Percentiles rank a stretch among this genome's conserved stretches.
Conservation (phyloP, 2,113 vertebrate genomes). For the Cacatua alba region DNA sequence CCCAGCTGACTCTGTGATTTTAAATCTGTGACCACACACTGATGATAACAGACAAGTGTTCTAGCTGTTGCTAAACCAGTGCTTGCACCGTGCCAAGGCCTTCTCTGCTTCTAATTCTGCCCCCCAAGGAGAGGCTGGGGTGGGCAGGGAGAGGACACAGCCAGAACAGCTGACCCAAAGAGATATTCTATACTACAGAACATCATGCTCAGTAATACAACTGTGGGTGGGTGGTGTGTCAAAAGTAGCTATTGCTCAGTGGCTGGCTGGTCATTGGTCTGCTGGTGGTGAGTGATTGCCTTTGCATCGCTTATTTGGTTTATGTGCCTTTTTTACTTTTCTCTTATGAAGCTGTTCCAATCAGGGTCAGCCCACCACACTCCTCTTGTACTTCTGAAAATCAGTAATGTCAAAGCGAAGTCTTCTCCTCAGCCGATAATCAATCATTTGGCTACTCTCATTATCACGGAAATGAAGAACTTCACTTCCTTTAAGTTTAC, state of each 20-base stretch:
- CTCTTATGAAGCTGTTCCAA: not conserved
- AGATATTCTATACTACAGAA: fast-evolving
- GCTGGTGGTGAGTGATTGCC: not conserved
- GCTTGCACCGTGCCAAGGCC: no score
- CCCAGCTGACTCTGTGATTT: not conserved
- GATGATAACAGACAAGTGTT: not conserved
- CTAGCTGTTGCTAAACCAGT: fast-evolving
- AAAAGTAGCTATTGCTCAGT: not conserved
- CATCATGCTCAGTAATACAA: not conserved
- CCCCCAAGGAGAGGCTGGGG: not conserved
- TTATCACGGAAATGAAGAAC: not conserved
- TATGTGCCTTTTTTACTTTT: not conserved
- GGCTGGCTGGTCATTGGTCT: not conserved
- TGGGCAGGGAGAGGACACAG: not conserved
- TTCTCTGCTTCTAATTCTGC: not conserved
- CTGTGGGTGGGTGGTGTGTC: not conserved
- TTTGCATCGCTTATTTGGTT: not conserved
- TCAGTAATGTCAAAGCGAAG: not conserved
- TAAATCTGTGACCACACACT: not conserved
- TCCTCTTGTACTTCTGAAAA: not conserved
- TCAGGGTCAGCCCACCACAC: not conserved
- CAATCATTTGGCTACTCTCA: slow-evolving; percentile 20
- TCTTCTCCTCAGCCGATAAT: not conserved
- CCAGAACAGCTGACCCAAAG: not conserved
- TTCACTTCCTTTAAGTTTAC: slow-evolving; percentile 60